phyloP scores from a whole-genome alignment of 2,113 vertebrate genomes.

The Baryphthengus martii region DNA sequence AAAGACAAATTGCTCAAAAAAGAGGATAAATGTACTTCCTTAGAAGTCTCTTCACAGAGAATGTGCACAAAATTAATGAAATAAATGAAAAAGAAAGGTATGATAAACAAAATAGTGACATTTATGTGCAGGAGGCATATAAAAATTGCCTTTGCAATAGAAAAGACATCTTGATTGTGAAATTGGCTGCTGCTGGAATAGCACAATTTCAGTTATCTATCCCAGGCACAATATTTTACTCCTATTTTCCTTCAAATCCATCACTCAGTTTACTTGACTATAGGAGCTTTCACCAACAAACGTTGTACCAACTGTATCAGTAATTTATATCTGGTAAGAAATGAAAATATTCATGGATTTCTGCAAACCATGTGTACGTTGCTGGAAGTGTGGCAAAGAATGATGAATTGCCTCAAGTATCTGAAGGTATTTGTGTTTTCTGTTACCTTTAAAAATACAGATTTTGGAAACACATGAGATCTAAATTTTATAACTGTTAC shows the following conservation, averaged over 20 bases:
- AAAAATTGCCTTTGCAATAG: constrained; percentile 32
- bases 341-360: constrained; percentile 53
- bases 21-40: constrained; percentile 7
- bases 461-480: background rate
- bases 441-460: background rate
- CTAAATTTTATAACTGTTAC: background rate
- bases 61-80: constrained; percentile 35
- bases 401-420: background rate
- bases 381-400: background rate
- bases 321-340: constrained; percentile 54
- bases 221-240: constrained; percentile 39
- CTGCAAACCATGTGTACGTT: background rate
- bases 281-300: background rate
- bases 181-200: constrained; percentile 32
- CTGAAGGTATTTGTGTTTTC: background rate
- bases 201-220: constrained; percentile 40
- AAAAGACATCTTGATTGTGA: constrained; percentile 59
- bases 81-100: constrained; percentile 29
- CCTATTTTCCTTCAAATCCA: constrained; percentile 29
- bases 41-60: background rate
- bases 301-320: constrained; percentile 11
- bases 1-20: constrained; percentile 30
- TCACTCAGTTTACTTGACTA: background rate
- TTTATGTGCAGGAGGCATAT: constrained; percentile 41
- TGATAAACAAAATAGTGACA: constrained; percentile 41